phyloP scores from a whole-genome alignment of 1,140 invertebrate genomes.

The Bemisia tabaci region DNA sequence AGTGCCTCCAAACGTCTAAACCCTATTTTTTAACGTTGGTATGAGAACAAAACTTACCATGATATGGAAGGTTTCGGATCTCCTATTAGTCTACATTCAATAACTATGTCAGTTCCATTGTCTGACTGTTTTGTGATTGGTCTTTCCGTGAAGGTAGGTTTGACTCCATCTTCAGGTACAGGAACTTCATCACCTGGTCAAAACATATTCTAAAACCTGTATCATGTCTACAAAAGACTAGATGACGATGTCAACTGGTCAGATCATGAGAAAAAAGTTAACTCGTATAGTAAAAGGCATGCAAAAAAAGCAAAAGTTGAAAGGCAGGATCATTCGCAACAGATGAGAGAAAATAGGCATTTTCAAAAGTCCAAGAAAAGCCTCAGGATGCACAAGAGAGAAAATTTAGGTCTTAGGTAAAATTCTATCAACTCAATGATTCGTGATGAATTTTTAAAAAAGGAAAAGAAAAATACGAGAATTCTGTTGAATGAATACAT shows the following conservation, averaged over 20 bases:
- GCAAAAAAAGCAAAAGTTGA: no score
- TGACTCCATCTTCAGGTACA: constrained; percentile 74
- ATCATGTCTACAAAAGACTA: not conserved
- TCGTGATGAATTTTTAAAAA: not conserved
- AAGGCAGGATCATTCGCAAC: no score
- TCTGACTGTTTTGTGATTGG: constrained; percentile 89
- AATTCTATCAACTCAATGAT: not conserved
- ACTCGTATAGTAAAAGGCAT: not conserved
- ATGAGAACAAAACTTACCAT: constrained; percentile 58
- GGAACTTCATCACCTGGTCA: constrained; percentile 74
- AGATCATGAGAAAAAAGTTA: not conserved
- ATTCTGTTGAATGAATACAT: no score
- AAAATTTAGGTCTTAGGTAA: constrained; percentile 4
- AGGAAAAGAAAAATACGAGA: constrained; percentile 5
- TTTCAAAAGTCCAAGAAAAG: not conserved
- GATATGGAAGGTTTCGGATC: constrained; percentile 81
- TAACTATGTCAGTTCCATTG: constrained; percentile 79
- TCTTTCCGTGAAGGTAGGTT: constrained; percentile 91
- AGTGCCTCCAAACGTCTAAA: no score
- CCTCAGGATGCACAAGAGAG: not conserved
- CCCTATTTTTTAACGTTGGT: no score
- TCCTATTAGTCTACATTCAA: constrained; percentile 89
- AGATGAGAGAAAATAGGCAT: not conserved
- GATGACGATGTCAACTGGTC: not conserved
- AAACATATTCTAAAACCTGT: constrained; percentile 16